phyloP scores from a whole-genome alignment of 2,113 vertebrate genomes.

The Erythrocercus mccallii region DNA sequence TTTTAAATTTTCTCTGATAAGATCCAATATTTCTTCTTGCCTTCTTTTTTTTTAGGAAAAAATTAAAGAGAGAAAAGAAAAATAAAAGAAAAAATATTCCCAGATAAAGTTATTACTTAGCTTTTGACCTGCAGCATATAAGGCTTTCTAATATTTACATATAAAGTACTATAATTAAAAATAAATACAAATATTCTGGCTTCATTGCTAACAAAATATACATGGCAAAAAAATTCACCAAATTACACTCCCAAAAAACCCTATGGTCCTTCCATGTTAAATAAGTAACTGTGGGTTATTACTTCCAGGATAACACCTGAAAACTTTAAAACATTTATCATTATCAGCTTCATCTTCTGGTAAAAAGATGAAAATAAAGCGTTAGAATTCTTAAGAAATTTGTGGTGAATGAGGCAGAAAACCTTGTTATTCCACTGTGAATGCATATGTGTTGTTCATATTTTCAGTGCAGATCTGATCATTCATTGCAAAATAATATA shows the following conservation, averaged over 20 bases:
- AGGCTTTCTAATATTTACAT: neutral
- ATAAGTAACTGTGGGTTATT: neutral
- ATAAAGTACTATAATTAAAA: neutral
- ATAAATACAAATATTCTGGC: neutral
- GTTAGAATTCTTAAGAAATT: neutral
- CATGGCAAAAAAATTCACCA: accelerated
- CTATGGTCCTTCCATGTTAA: neutral
- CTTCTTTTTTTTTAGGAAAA: neutral
- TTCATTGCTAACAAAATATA: neutral
- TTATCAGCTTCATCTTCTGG: neutral
- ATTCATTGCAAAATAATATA: neutral
- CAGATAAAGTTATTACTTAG: neutral
- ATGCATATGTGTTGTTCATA: neutral
- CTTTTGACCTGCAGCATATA: neutral
- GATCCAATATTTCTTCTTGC: neutral
- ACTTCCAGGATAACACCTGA: neutral
- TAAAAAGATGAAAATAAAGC: neutral
- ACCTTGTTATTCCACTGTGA: neutral
- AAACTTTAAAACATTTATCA: neutral
- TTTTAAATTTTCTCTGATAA: neutral
- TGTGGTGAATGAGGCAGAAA: neutral
- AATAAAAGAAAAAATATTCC: neutral
- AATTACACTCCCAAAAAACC: neutral
- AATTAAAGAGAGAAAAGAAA: neutral
- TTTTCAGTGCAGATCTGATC: neutral